These are phyloP conservation scores for Theristicus caerulescens DNA, from an alignment of 2,113 vertebrate species.

Conservation along the genomic window DNA sequence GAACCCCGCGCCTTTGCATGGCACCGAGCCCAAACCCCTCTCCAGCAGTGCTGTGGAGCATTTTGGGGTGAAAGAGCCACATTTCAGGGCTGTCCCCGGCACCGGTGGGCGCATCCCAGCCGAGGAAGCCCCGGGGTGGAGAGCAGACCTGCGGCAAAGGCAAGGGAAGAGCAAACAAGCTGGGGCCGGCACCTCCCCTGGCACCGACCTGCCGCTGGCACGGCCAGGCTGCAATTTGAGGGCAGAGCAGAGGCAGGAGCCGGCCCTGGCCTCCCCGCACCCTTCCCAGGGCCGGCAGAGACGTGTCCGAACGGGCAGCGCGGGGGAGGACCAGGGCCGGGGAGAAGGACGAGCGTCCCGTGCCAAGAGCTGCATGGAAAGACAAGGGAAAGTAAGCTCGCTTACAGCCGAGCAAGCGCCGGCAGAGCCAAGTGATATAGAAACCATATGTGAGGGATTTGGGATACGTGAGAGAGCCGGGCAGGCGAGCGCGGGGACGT, in stretches of 20 bases:
- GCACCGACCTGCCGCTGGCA: conserved; percentile 6
- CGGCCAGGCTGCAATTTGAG: conserved; percentile 50
- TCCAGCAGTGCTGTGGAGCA: fast-evolving
- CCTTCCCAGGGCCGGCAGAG: neutral
- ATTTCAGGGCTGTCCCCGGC: neutral
- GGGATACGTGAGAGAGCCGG: conserved; percentile 22
- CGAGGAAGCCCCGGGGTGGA: neutral
- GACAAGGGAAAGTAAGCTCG: conserved; percentile 50
- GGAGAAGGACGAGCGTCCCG: neutral
- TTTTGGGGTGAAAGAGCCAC: neutral
- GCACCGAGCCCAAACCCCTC: neutral
- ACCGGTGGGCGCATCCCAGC: neutral
- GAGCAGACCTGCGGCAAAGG: neutral
- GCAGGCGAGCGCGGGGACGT: neutral
- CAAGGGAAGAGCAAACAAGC: conserved; percentile 8
- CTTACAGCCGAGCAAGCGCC: conserved; percentile 18
- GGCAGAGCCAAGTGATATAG: conserved; percentile 49
- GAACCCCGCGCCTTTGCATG: fast-evolving
- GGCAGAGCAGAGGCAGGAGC: conserved; percentile 32
- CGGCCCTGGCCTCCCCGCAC: neutral
- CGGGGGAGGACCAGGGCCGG: conserved; percentile 8
- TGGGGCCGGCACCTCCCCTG: conserved; percentile 28
- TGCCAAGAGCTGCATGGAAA: conserved; percentile 47
- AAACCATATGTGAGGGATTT: conserved; percentile 59
- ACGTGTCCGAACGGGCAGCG: conserved; percentile 54